Evolutionary conservation across 2,888 invertebrate species (phyloP).

Genomic region (Drosophila formosana): DNA sequence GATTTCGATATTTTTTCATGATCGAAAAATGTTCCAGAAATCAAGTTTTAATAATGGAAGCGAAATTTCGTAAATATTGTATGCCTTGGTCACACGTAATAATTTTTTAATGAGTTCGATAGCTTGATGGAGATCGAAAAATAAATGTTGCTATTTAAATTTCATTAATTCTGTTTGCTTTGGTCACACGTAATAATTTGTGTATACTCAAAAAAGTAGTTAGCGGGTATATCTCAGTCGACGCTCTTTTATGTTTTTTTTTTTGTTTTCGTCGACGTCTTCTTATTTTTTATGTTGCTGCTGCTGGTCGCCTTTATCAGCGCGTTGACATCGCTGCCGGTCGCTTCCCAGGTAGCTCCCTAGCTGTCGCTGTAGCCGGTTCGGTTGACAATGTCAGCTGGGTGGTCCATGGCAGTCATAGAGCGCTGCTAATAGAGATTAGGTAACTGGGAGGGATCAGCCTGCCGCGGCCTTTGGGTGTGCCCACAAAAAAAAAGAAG

Average conservation of each 20-base stretch:
- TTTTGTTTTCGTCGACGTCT: neutral
- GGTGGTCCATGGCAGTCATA: constrained; percentile 67
- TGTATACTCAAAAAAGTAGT: neutral
- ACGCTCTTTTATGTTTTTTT: neutral
- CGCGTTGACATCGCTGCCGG: constrained; percentile 64
- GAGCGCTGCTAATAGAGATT: constrained; percentile 71
- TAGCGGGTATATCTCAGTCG: neutral
- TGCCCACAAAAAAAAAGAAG: neutral
- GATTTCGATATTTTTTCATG: no score
- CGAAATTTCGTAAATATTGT: no score
- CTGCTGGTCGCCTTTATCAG: constrained; percentile 64
- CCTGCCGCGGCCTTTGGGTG: constrained; percentile 30
- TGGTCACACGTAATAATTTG: no score
- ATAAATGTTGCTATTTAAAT: no score
- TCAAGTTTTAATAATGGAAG: no score
- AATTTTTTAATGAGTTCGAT: no score
- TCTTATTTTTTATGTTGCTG: constrained; percentile 50
- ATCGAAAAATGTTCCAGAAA: no score
- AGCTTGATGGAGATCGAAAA: no score
- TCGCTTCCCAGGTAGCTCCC: constrained; percentile 50
- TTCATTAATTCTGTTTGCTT: no score
- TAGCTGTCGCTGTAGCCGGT: constrained; percentile 39
- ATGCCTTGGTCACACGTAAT: no score
- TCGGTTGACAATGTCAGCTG: constrained; percentile 70
- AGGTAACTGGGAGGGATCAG: constrained; percentile 37